Evolutionary conservation across 2,888 invertebrate species (phyloP), one percentile per base, ranked within the genome.

Genomic region (Pelosia muscerda): DNA sequence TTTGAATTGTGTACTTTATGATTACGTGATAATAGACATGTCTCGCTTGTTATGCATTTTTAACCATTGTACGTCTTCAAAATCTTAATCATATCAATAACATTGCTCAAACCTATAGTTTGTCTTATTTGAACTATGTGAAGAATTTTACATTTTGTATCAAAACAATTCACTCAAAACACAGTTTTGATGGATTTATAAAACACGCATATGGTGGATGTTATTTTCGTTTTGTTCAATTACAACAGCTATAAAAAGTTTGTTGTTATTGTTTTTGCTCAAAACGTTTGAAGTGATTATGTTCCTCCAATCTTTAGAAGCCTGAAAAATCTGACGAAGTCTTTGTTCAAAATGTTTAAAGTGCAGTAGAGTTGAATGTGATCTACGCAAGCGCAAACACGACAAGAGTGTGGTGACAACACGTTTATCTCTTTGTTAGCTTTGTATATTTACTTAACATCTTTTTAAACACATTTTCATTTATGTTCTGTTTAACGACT

Each of bases 321-420:
- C 71, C 75, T 76, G 42, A 66, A 72, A 72, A 69, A 57, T 60
- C 58, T 68, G 66, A 63, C 42, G 69, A 2, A 58, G 65, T 75
- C 86, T 84, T 83, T 82, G 79, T 82, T 71, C 49, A 53, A 34
- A 54, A 62, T 77, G 76, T 79, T 79, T 77, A 68, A 80, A 83
- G 77, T 76, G 78, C 74, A 78, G 73, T 73, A 76, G 76, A 78
- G 73, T 77, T 68, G 66, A 73, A 78, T 80, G 75, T 82, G 81
- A 84, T 86, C 81, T 83, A 82, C 78, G 81, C 85, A 89, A 88
- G 86, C 84, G 81, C 84, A 89, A 89, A 87, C 85, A 90, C 85
- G 86, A n/a, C 91, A 90, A 90, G 90, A 92, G 91, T 86, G 83
- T 86, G 70, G 82, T 84, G 84, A 90, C 86, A 88, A 86, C 87